phyloP scores from a whole-genome alignment of 2,797 vertebrate species.

The Platyrinchus mystaceus region DNA sequence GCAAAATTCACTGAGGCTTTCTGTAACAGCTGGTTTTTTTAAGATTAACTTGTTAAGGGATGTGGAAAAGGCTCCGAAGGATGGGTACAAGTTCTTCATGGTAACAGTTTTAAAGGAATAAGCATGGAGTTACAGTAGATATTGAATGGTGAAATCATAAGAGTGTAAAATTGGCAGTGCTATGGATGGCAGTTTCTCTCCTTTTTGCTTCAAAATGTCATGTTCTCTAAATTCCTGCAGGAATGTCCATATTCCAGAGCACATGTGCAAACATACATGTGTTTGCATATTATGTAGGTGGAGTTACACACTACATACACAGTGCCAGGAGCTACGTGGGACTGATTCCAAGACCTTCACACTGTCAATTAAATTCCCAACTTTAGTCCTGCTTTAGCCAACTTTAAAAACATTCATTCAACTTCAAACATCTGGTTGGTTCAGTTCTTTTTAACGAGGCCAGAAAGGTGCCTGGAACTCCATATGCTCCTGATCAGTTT shows the following conservation, averaged over 20 bases:
- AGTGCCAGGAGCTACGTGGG: neutral
- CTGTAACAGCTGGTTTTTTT: neutral
- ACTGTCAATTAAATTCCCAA: neutral
- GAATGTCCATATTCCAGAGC: neutral
- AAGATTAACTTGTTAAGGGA: neutral
- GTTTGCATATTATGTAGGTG: neutral
- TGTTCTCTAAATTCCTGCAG: neutral
- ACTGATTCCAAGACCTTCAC: neutral
- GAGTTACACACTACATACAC: rapidly evolving
- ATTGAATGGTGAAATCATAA: neutral
- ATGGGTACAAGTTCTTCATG: neutral
- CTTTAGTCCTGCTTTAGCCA: neutral
- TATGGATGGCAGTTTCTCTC: neutral
- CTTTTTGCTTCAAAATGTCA: neutral
- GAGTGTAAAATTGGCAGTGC: neutral
- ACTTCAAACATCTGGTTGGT: neutral
- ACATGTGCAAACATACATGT: neutral
- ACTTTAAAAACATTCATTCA: neutral
- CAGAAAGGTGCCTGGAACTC: neutral
- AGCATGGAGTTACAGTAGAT: neutral
- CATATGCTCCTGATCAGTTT: neutral
- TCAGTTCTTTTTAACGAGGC: neutral
- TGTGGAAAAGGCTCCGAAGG: neutral
- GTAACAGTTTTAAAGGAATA: neutral
- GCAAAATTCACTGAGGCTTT: neutral